Evolutionary conservation across 2,113 vertebrate species (phyloP).

Genomic region (Grallaria varia): DNA sequence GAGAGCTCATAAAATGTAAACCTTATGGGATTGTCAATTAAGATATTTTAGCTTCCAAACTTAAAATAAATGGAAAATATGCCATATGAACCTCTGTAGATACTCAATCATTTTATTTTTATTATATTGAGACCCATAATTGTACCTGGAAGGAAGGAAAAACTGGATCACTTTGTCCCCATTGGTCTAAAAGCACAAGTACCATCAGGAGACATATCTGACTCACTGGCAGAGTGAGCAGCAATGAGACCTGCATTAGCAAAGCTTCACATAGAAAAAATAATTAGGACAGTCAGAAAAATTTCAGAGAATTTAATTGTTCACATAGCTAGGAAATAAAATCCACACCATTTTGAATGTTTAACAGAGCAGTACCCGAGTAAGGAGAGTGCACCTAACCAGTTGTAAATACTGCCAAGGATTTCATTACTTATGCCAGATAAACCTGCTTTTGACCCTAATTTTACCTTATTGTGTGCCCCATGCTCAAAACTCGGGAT

Average conservation of each 20-base stretch:
- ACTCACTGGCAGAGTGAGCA: not conserved
- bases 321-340: not conserved
- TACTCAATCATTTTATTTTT: constrained; percentile 65
- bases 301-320: constrained; percentile 31
- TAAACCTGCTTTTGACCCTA: not conserved
- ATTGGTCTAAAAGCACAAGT: constrained; percentile 63
- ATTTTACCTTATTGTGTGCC: not conserved
- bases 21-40: constrained; percentile 51
- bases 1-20: constrained; percentile 48
- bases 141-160: constrained; percentile 68
- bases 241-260: constrained; percentile 10
- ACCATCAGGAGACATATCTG: constrained; percentile 59
- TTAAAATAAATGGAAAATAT: constrained; percentile 62
- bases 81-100: constrained; percentile 50
- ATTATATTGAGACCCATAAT: constrained; percentile 59
- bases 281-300: constrained; percentile 23
- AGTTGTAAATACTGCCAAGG: not conserved
- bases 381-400: not conserved
- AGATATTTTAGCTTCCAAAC: constrained; percentile 52
- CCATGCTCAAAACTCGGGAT: not conserved
- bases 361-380: fast-evolving
- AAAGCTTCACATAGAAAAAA: constrained; percentile 27
- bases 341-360: not conserved
- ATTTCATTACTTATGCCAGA: not conserved
- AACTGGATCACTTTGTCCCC: constrained; percentile 72